Conservation (phyloP, 2,797 vertebrate species). For the Natrix natrix region DNA sequence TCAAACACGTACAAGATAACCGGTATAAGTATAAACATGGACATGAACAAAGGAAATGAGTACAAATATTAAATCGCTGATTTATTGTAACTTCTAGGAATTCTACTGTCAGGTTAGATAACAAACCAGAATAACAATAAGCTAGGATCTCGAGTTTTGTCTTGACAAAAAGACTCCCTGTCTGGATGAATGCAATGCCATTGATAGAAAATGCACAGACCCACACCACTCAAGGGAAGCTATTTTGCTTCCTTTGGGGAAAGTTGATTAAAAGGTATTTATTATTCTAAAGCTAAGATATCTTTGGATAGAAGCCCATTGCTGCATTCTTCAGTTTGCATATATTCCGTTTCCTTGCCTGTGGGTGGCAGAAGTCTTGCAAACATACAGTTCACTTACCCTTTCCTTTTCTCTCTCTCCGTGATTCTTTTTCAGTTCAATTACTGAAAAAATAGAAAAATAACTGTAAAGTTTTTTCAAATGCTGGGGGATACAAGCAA, state of each 20-base stretch:
- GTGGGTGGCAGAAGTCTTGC: conserved; percentile 65
- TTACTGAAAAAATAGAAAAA: conserved; percentile 59
- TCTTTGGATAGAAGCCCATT: conserved; percentile 64
- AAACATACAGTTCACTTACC: conserved; percentile 57
- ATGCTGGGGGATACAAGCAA: conserved; percentile 44
- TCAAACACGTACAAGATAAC: no score
- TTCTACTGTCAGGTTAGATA: neutral
- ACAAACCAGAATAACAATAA: neutral
- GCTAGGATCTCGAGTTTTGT: neutral
- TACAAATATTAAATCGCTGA: no score
- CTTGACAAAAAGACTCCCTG: neutral
- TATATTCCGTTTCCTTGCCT: conserved; percentile 63
- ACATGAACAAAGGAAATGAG: no score
- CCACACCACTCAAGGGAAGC: conserved; percentile 13
- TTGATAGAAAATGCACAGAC: neutral
- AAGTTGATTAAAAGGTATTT: conserved; percentile 61
- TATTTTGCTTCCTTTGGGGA: conserved; percentile 45
- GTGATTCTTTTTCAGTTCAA: conserved; percentile 24
- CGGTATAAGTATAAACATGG: no score
- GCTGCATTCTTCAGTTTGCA: conserved; percentile 61
- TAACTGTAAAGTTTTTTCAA: conserved; percentile 41
- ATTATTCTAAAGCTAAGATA: conserved; percentile 66
- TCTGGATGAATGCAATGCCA: neutral
- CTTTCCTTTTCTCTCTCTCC: conserved; percentile 41
- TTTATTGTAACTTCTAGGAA: neutral